Conservation (phyloP, 2,113 vertebrate genomes). For the Choloepus hoffmanni region DNA sequence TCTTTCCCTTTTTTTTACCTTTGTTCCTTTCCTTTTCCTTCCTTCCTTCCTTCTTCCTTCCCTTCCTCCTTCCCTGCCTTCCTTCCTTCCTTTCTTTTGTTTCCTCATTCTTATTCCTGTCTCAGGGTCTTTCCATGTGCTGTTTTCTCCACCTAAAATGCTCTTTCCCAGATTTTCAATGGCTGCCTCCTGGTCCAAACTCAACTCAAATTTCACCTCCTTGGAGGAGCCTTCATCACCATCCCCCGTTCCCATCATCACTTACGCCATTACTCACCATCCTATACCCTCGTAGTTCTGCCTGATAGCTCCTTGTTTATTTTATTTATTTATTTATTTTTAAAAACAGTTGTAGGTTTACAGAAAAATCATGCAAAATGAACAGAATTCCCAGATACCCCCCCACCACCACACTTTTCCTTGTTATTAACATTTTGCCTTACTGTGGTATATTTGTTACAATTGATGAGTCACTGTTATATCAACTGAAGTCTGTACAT, state of each 20-base stretch:
- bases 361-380: no score
- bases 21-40: fast-evolving
- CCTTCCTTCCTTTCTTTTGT: no score
- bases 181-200: background rate
- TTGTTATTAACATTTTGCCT: no score
- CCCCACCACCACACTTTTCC: no score
- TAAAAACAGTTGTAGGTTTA: no score
- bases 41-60: background rate
- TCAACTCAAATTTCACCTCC: background rate
- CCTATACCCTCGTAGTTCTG: background rate
- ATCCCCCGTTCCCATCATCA: fast-evolving
- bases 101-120: background rate
- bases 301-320: background rate
- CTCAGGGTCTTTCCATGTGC: background rate
- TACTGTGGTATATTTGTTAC: no score
- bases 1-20: no score
- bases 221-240: no score
- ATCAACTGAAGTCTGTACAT: no score
- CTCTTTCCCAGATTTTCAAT: background rate
- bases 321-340: background rate
- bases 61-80: no score
- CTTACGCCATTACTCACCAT: background rate
- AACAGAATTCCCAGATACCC: no score
- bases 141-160: background rate
- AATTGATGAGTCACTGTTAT: no score